phyloP scores from a whole-genome alignment of 1,140 invertebrate species.

The Polypedilum vanderplanki region DNA sequence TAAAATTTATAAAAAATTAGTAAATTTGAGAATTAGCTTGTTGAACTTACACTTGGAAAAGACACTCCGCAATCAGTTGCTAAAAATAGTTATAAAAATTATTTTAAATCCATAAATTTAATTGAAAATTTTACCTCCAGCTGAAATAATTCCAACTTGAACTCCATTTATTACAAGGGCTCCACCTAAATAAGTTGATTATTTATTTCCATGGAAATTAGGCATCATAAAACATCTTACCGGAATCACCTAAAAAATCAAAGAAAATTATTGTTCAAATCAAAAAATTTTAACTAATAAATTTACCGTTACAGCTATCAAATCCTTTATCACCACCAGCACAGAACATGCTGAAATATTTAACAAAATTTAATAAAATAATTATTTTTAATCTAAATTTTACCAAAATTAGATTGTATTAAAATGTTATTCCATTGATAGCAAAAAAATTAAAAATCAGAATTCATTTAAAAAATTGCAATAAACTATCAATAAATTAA shows the following conservation, averaged over 20 bases:
- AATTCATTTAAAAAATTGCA: no score
- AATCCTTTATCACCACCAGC: background rate
- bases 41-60: background rate
- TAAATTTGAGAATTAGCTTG: no score
- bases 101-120: no score
- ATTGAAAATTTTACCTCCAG: background rate
- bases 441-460: no score
- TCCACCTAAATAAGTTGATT: no score
- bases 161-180: background rate
- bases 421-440: no score
- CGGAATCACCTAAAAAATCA: background rate
- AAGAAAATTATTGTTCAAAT: background rate
- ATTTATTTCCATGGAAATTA: no score
- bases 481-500: no score
- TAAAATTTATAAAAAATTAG: no score
- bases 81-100: background rate
- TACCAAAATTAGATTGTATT: no score
- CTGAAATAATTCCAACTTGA: background rate
- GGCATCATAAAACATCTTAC: no score
- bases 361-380: background rate
- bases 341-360: slow-evolving; percentile 1
- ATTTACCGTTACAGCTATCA: slow-evolving; percentile 1
- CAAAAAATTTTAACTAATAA: background rate
- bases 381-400: background rate
- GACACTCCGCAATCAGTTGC: background rate